These are phyloP conservation scores for Plusia festucae DNA, from an alignment of 2,888 invertebrate genomes.

Conservation along the genomic window DNA sequence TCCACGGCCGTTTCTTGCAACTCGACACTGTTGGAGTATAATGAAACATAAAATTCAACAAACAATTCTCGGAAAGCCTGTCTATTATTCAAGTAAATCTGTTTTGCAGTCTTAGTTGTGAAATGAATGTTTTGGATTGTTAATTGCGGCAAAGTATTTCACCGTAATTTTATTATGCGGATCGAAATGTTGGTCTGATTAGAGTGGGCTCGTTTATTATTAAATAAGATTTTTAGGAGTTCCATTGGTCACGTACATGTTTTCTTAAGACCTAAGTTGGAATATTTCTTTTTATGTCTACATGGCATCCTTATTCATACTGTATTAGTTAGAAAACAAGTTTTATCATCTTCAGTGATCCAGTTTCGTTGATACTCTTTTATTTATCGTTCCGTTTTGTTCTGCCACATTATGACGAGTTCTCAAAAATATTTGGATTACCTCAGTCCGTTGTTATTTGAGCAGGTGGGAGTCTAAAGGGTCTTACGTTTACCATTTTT, in stretches of 20 bases:
- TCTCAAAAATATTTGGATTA: constrained; percentile 36
- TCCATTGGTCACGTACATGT: neutral
- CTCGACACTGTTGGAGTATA: constrained; percentile 6
- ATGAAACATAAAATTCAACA: constrained; percentile 8
- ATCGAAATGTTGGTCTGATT: constrained; percentile 7
- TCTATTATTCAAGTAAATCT: constrained; percentile 13
- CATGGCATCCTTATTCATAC: neutral
- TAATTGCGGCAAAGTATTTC: constrained; percentile 21
- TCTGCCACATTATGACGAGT: constrained; percentile 23
- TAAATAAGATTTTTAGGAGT: neutral
- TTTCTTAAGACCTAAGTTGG: neutral
- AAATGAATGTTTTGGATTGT: constrained; percentile 22
- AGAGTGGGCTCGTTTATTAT: neutral
- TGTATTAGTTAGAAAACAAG: constrained; percentile 21
- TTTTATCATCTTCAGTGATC: constrained; percentile 27
- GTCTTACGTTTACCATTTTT: constrained; percentile 40
- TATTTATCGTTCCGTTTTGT: constrained; percentile 27
- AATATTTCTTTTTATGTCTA: constrained; percentile 8
- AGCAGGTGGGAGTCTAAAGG: constrained; percentile 54
- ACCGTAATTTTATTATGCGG: neutral
- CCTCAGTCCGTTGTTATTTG: constrained; percentile 53
- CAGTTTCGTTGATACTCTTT: constrained; percentile 23
- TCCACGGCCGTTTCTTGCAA: neutral
- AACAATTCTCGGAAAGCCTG: constrained; percentile 17
- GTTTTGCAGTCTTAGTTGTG: constrained; percentile 13